A percentile compares a stretch with the other conserved stretches of the same genome.
phyloP scores from a whole-genome alignment of 1,140 invertebrate genomes.

The Catajapyx aquilonaris region DNA sequence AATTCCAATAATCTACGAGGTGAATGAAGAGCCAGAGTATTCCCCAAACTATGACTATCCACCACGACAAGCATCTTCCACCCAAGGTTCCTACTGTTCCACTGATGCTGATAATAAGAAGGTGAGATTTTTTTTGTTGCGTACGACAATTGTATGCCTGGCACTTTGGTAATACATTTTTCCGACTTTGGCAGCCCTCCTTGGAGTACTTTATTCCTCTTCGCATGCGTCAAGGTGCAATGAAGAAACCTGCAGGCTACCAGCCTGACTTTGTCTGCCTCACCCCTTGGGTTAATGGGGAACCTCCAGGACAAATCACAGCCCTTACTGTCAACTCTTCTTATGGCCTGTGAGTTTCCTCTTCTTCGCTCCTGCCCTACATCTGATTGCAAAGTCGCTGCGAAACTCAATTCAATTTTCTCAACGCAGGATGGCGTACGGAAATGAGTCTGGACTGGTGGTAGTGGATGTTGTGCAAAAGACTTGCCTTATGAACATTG shows the following conservation, averaged over 20 bases:
- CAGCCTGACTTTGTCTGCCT: conserved; percentile 88
- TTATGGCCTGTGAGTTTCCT: conserved; percentile 74
- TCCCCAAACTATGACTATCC: conserved; percentile 59
- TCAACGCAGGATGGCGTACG: conserved; percentile 91
- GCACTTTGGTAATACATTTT: conserved; percentile 10
- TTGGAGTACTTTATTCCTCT: conserved; percentile 30
- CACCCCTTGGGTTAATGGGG: conserved; percentile 55
- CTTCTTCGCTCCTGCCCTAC: too few relatives aligned
- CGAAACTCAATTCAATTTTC: too few relatives aligned
- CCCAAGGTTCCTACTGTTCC: conserved; percentile 24
- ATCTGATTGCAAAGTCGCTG: too few relatives aligned
- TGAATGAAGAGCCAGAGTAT: conserved; percentile 49
- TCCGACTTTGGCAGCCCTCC: conserved; percentile 14
- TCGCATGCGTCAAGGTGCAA: conserved; percentile 48
- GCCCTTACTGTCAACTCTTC: conserved; percentile 84
- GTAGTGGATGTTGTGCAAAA: conserved; percentile 88
- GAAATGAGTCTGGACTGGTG: conserved; percentile 82
- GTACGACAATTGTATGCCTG: conserved; percentile 9
- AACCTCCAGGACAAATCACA: conserved; percentile 60
- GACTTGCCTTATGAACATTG: conserved; percentile 63
- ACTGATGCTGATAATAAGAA: conserved; percentile 32
- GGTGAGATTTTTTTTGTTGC: conserved; percentile 17
- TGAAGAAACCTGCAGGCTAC: conserved; percentile 72
- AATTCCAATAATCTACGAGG: conserved; percentile 67
- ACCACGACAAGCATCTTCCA: conserved; percentile 31